A percentile compares a stretch with the other conserved stretches of the same genome.
phyloP scores from a whole-genome alignment of 2,888 invertebrate genomes.

The Coenonympha glycerion region DNA sequence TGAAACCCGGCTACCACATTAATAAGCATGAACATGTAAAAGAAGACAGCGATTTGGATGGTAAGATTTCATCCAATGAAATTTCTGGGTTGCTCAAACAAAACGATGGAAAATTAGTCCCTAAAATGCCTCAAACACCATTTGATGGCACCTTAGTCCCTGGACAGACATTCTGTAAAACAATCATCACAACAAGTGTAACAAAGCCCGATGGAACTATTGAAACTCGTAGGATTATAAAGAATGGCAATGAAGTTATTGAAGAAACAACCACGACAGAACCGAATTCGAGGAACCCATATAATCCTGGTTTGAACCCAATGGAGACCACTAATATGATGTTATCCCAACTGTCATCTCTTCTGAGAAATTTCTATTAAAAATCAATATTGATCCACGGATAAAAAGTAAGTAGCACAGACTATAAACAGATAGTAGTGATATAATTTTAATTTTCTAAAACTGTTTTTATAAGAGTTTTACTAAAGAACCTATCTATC shows the following conservation, averaged over 20 bases:
- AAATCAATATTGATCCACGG: background rate
- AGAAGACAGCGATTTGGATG: constrained; percentile 60
- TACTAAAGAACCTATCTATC: background rate
- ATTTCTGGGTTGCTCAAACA: constrained; percentile 59
- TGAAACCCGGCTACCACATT: constrained; percentile 62
- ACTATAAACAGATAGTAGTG: too few relatives aligned
- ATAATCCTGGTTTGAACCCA: constrained; percentile 41
- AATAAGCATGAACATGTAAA: constrained; percentile 38
- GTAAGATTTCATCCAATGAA: constrained; percentile 62
- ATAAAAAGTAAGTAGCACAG: background rate
- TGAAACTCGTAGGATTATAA: constrained; percentile 61
- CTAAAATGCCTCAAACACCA: constrained; percentile 33
- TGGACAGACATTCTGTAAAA: constrained; percentile 57
- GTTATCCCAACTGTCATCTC: constrained; percentile 50
- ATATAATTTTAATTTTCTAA: too few relatives aligned
- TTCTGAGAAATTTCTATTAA: constrained; percentile 57
- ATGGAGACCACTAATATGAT: constrained; percentile 42
- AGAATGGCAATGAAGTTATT: constrained; percentile 59
- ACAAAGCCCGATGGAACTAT: constrained; percentile 62
- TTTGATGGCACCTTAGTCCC: constrained; percentile 53
- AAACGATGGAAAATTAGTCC: constrained; percentile 37
- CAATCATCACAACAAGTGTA: constrained; percentile 64
- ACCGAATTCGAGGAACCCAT: constrained; percentile 36
- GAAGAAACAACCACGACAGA: constrained; percentile 43
- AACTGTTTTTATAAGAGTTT: too few relatives aligned